Conservation (phyloP, 2,797 vertebrate genomes). For the Garrulus glandarius region DNA sequence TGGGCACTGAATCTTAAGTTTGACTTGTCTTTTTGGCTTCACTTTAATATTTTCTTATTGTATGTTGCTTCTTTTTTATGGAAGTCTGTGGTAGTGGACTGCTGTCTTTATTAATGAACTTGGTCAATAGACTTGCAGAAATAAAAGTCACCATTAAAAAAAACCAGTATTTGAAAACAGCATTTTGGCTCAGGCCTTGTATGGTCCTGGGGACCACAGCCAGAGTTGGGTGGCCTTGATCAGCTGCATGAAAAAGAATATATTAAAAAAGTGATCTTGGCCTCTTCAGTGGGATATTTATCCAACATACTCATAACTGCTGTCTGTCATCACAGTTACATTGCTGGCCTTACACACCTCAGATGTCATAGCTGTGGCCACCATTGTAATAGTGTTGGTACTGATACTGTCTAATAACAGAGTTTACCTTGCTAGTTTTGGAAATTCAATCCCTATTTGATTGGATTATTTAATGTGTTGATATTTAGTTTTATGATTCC, state of each 20-base stretch:
- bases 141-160: neutral
- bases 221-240: neutral
- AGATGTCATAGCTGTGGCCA: neutral
- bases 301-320: neutral
- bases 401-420: neutral
- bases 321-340: neutral
- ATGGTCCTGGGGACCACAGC: fast-evolving
- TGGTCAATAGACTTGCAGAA: neutral
- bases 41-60: neutral
- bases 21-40: neutral
- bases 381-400: neutral
- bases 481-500: neutral
- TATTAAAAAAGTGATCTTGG: neutral
- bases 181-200: neutral
- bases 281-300: neutral
- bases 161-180: neutral
- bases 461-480: neutral
- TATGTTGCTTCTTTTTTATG: neutral
- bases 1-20: neutral
- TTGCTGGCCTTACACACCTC: neutral
- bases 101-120: neutral
- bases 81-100: neutral
- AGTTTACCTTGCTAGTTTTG: neutral
- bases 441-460: neutral
- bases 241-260: neutral